Evolutionary conservation across 2,797 vertebrate genomes (phyloP).

Genomic region (Danio aesculapii): DNA sequence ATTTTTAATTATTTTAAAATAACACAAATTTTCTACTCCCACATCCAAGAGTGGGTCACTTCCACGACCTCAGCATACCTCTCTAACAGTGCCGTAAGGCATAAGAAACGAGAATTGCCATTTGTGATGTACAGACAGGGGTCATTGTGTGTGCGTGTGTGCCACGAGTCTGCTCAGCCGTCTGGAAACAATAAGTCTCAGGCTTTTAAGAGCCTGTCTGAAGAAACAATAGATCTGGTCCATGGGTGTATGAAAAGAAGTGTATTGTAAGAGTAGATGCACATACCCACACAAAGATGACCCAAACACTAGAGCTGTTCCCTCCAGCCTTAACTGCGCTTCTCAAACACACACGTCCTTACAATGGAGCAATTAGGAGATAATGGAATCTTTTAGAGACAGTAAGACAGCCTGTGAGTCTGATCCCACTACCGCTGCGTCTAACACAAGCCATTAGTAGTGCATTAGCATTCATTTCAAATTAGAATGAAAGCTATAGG

Average conservation of each 20-base stretch:
- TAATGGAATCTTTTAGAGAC: conserved; percentile 73
- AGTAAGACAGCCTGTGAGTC: conserved; percentile 43
- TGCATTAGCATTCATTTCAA: conserved; percentile 13
- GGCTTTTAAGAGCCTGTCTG: conserved; percentile 70
- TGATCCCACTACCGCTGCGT: conserved; percentile 52
- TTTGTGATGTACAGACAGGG: conserved; percentile 68
- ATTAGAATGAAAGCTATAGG: background rate
- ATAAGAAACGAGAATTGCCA: conserved; percentile 24
- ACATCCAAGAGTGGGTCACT: conserved; percentile 61
- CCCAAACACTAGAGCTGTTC: conserved; percentile 64
- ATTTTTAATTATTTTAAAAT: background rate
- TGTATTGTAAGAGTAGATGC: conserved; percentile 67
- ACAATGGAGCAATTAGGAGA: conserved; percentile 84
- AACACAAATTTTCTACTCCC: background rate
- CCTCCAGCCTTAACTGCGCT: conserved; percentile 72
- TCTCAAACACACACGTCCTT: conserved; percentile 78
- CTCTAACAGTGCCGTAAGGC: conserved; percentile 65
- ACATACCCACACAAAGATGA: conserved; percentile 70
- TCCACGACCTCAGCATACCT: conserved; percentile 64
- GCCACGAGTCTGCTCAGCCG: conserved; percentile 66
- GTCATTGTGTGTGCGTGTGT: conserved; percentile 77
- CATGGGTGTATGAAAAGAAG: conserved; percentile 74
- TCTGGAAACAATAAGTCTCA: conserved; percentile 72
- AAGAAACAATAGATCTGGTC: conserved; percentile 69
- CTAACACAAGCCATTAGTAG: conserved; percentile 2